phyloP scores from a whole-genome alignment of 1,140 invertebrate genomes.

The Drosophila mauritiana region DNA sequence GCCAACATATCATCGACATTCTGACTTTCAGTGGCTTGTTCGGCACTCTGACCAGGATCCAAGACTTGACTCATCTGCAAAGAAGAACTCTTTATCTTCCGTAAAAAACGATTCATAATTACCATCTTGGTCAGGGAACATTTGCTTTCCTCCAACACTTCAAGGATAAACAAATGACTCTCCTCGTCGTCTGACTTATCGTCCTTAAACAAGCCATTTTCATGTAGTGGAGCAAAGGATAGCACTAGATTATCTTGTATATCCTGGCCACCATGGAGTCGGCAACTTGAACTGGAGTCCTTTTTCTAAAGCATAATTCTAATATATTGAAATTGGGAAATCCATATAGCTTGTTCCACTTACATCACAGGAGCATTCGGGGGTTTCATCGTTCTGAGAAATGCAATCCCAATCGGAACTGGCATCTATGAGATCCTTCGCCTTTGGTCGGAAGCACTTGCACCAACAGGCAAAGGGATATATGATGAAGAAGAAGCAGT shows the following conservation, averaged over 20 bases:
- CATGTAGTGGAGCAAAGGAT: constrained; percentile 5
- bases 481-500: constrained; percentile 34
- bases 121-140: constrained; percentile 58
- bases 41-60: neutral
- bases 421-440: constrained; percentile 54
- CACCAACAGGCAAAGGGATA: constrained; percentile 39
- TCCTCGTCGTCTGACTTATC: constrained; percentile 56
- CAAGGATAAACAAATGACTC: constrained; percentile 52
- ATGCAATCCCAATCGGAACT: constrained; percentile 57
- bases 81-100: neutral
- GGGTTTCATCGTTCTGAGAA: neutral
- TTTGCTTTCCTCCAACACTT: constrained; percentile 58
- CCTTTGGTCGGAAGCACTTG: constrained; percentile 51
- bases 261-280: constrained; percentile 17
- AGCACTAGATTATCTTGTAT: constrained; percentile 5
- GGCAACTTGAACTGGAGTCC: neutral
- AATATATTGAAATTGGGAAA: neutral
- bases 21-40: neutral
- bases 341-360: neutral
- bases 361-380: constrained; percentile 6
- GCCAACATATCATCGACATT: neutral
- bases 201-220: constrained; percentile 31
- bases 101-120: neutral
- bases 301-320: neutral
- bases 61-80: constrained; percentile 15